phyloP scores from a whole-genome alignment of 2,113 vertebrate genomes.

The Fukomys damarensis region DNA sequence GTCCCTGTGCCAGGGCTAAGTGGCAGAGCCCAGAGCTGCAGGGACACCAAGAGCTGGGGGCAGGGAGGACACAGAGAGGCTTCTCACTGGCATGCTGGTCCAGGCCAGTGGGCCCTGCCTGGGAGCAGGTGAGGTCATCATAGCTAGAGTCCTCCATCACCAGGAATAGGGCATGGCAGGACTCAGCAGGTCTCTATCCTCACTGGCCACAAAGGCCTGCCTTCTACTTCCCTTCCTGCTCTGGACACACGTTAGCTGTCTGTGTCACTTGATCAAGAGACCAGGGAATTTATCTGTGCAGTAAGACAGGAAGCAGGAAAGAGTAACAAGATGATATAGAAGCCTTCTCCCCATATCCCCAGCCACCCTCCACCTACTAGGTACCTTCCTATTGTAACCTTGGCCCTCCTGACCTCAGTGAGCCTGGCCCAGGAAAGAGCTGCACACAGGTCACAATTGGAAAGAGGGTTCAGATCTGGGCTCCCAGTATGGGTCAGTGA shows the following conservation, averaged over 20 bases:
- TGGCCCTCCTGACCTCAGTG: background rate
- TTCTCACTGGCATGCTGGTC: background rate
- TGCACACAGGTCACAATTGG: background rate
- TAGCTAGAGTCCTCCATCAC: background rate
- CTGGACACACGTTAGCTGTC: conserved; percentile 10
- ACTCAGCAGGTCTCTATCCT: background rate
- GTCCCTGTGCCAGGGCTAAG: conserved; percentile 56
- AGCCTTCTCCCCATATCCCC: background rate
- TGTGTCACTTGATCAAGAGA: conserved; percentile 10
- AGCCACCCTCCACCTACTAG: background rate
- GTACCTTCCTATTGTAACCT: background rate
- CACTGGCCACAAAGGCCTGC: background rate
- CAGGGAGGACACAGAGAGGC: background rate
- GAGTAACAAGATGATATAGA: background rate
- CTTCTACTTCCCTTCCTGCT: background rate
- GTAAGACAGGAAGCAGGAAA: conserved; percentile 20
- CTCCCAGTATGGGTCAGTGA: background rate
- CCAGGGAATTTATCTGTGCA: background rate
- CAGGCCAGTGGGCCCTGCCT: background rate
- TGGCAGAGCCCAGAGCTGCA: conserved; percentile 25
- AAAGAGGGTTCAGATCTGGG: background rate
- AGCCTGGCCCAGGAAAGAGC: background rate
- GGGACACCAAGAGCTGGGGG: background rate
- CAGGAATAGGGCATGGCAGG: background rate
- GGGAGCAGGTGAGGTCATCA: background rate